Base-by-base conservation (phyloP, 1,140 invertebrate genomes). In the Pogonomyrmex barbatus region DNA sequence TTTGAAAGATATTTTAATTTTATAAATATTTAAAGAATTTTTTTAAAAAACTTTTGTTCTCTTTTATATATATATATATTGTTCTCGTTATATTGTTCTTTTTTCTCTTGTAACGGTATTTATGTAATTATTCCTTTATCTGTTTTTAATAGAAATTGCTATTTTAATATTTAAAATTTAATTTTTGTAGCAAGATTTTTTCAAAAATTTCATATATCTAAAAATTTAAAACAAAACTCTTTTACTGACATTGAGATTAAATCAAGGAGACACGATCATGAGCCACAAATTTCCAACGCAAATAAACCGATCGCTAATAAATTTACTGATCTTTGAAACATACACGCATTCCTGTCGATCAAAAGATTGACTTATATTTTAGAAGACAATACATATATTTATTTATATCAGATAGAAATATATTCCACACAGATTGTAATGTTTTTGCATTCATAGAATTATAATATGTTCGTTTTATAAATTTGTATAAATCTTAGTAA, bases 251-350 rank as follows among this genome's bases (percentile, higher is more conserved):
- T 68, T 45, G 63, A 14, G 5, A 68, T 81, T 56, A 68, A 81
- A 68, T 56, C 24, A 14, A 52, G 10, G 24, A 68, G 36, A 58
- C 45, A 45, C n/a, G 33, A 85, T 88, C 30, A 54, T 67, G 45
- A 30, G 50, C 65, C 2, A 42, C 65, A 54, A 56, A 73, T 67
- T 68, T 47, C n/a, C 0, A 39, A 63, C 67, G 47, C n/a, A 88
- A 88, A 88, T 86, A 89, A 60, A 60, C 68, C 9, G 24, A 88
- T 88, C 47, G 39, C 42, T 73, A 50, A 87, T 84, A 87, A 87
- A 88, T 71, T 84, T 30, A 36, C 65, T 75, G 39, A 17, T 33
- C 14, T 36, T 39, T n/a, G 45, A 88, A 85, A 56, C 12, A 52
- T 79, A 12, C 67, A 75, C 47, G n/a, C 12, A 45, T 24, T 12